A percentile compares a stretch with the other conserved stretches of the same genome.
Evolutionary conservation across 2,797 vertebrate species (phyloP).

Genomic region (Hoplostethus mediterraneus): DNA sequence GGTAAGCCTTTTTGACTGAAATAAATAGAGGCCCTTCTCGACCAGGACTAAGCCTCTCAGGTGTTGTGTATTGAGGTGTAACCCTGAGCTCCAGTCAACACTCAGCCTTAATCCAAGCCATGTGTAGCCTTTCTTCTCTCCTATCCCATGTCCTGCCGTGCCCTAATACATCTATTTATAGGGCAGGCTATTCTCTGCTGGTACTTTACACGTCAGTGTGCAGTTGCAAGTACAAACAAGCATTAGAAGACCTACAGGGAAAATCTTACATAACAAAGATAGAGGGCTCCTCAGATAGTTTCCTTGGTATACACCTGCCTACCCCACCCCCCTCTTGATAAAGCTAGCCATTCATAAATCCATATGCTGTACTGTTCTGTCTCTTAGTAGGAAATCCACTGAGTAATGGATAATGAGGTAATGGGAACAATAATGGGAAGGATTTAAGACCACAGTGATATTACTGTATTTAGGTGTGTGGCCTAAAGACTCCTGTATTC

Average conservation of each 20-base stretch:
- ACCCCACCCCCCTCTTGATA: background rate
- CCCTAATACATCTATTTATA: slow-evolving; percentile 80
- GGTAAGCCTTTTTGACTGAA: slow-evolving; percentile 55
- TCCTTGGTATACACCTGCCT: background rate
- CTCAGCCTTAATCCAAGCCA: slow-evolving; percentile 70
- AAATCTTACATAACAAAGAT: slow-evolving; percentile 59
- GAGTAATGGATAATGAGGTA: background rate
- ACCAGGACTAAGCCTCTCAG: slow-evolving; percentile 56
- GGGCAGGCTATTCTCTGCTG: slow-evolving; percentile 37
- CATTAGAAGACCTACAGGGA: slow-evolving; percentile 43
- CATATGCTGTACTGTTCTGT: slow-evolving; percentile 7
- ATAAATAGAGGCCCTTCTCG: slow-evolving; percentile 50
- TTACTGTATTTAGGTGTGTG: background rate
- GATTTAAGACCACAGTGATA: background rate
- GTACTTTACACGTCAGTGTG: slow-evolving; percentile 36
- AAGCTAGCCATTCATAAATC: slow-evolving; percentile 59
- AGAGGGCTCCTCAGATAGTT: slow-evolving; percentile 8
- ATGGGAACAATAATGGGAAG: background rate
- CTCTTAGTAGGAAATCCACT: background rate
- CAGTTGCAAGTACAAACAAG: slow-evolving; percentile 40
- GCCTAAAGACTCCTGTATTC: too few species aligned
- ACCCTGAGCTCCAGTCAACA: slow-evolving; percentile 39
- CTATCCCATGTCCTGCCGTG: slow-evolving; percentile 32
- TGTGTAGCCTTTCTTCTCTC: slow-evolving; percentile 59
- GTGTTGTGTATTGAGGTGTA: slow-evolving; percentile 24